Evolutionary conservation across 2,888 invertebrate genomes (phyloP).

Genomic region (Frankliniella fusca): DNA sequence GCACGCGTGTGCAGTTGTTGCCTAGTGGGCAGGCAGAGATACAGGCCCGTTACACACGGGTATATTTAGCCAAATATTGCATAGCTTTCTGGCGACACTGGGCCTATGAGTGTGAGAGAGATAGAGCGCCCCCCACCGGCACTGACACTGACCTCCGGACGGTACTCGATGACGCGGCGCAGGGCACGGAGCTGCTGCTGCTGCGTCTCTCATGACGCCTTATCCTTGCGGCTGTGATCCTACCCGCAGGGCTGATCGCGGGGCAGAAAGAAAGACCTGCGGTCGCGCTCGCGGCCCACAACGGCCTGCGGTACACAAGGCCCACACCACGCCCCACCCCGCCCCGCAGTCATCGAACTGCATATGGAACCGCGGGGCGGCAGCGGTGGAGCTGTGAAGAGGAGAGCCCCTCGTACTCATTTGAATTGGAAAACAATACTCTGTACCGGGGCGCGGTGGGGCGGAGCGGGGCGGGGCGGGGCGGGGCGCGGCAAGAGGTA

Average conservation of each 20-base stretch:
- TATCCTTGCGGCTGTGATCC: neutral
- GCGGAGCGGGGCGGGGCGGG: neutral
- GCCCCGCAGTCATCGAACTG: conserved; percentile 8
- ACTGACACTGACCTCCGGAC: too few species aligned
- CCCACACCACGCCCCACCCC: neutral
- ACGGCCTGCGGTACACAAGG: neutral
- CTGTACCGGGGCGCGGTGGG: neutral
- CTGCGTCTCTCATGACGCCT: neutral
- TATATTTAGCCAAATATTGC: too few species aligned
- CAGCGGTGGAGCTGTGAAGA: conserved; percentile 1
- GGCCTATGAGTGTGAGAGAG: too few species aligned
- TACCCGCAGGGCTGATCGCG: neutral
- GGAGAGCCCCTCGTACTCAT: neutral
- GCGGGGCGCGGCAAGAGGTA: neutral
- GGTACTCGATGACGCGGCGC: neutral
- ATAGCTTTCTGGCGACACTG: neutral
- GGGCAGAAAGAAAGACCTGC: neutral
- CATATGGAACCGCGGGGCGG: neutral
- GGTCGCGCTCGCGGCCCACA: neutral
- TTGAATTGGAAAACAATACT: conserved; percentile 22
- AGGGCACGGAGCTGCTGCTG: neutral
- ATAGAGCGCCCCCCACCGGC: too few species aligned
- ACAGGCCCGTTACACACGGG: too few species aligned
- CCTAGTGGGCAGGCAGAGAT: too few species aligned
- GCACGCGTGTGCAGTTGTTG: too few species aligned